Evolutionary conservation across 2,888 invertebrate genomes (phyloP), one percentile per base, ranked within the genome.

Genomic region (Dicyrtomina minuta): DNA sequence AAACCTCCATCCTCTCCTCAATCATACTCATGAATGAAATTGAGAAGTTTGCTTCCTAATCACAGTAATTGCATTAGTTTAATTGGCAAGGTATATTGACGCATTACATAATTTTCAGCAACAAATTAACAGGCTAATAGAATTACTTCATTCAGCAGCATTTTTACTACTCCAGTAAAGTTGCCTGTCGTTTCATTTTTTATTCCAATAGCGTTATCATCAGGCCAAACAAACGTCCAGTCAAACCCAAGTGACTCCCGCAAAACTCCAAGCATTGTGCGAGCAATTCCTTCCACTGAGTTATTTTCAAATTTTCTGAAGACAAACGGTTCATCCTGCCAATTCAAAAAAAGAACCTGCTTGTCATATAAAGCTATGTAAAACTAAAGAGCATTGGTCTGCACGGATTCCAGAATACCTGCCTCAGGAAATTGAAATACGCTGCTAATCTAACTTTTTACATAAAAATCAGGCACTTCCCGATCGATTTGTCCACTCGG

Each of bases 11-110:
- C 59, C 87, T 85, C 71, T 86, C 85, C 10, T 86, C 83, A 10
- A 91, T 79, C 15, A 87, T 83, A 0, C 93, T 92, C 69, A 92
- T 81, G 80, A 92, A 92, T 0, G 90, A 90, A 0, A 89, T 91
- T 0, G 88, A 90, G 81, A 93, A 82, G 78, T 93, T 90, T n/a
- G 87, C 90, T 82, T 86, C 82, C 92, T 91, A 79, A 33, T 80
- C 79, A 70, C 58, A 68, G n/a, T n/a, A n/a, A n/a, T n/a, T n/a
- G n/a, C 62, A 24, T 43, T 13, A 43, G 43, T 43, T 13, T 10
- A 10, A 51, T 12, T 43, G 13, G 8, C 13, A n/a, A n/a, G n/a
- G n/a, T n/a, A n/a, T 12, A 55, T 24, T 22, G 8, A 55, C 24
- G 17, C 24, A 22, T 24, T 12, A 13, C 20, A 55, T 13, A 55